Evolutionary conservation across 2,888 invertebrate genomes (phyloP), one percentile per base, ranked within the genome.

Genomic region (Phortica magna): DNA sequence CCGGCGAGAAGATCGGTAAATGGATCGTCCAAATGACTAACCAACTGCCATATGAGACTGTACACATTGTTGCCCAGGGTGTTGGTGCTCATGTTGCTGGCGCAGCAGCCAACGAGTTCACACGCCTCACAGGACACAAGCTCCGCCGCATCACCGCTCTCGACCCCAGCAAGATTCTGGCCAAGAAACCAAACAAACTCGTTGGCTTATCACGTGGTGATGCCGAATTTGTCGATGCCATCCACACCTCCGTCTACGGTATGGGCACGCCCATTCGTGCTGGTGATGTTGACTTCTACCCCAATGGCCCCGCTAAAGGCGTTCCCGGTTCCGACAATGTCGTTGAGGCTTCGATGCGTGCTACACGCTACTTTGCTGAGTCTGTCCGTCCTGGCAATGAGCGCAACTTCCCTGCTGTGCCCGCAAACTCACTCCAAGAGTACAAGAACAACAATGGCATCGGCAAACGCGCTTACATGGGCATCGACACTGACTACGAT

Each of bases 221-320:
- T 84, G 91, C 92, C 12, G 87, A 90, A 43, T 90, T 91, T 48
- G 90, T 92, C 43, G 92, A 91, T 80, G 91, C 83, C 78, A 91
- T 91, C 70, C 92, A 91, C 77, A 87, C 91, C 10, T 89, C 91
- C 1, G 85, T 83, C 65, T 87, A 84, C 43, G 89, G 91, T 48
- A 86, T 89, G 84, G 91, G 90, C 43, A 89, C 85, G 14, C 55
- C 75, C 7, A 74, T 77, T 9, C 85, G 89, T 5, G 79, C 83
- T 17, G 92, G 87, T 75, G 89, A 92, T 82, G 88, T 87, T 71
- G 92, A 92, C 75, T 92, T 91, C 84, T 92, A 85, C 76, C 91
- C 91, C 65, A 91, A 91, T 76, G 91, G 90, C 57, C 89, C 88
- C 6, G 76, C 80, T 9, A 70, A 80, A 31, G 82, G 81, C 65